Conservation (phyloP, 2,113 vertebrate genomes). For the Dromaius novaehollandiae region DNA sequence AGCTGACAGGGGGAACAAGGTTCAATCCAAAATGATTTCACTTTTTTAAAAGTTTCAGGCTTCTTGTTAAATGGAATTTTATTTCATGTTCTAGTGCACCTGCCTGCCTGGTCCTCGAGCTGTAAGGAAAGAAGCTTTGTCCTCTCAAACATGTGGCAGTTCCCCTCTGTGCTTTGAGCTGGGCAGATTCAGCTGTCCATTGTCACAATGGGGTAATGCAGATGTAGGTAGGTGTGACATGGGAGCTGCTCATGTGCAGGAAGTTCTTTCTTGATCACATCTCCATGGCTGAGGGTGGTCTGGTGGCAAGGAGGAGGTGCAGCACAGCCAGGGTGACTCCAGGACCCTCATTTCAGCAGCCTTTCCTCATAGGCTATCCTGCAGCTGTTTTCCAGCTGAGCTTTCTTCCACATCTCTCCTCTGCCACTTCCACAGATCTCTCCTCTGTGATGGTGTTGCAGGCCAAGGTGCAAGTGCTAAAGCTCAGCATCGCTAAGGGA, state of each 20-base stretch:
- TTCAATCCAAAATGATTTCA: neutral
- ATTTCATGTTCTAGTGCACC: neutral
- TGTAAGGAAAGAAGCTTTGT: neutral
- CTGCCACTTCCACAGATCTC: neutral
- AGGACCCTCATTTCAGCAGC: neutral
- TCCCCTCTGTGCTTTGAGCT: neutral
- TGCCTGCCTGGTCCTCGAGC: rapidly evolving
- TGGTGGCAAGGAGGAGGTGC: neutral
- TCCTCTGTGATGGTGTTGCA: neutral
- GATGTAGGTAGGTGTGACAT: neutral
- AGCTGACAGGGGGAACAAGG: neutral
- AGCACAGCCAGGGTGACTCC: neutral
- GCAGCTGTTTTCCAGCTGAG: neutral
- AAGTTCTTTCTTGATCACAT: neutral
- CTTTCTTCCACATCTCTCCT: neutral
- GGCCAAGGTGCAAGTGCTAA: neutral
- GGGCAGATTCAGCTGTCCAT: rapidly evolving
- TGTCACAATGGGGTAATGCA: rapidly evolving
- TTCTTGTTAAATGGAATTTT: neutral
- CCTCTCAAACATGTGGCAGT: neutral
- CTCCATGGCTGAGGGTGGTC: neutral
- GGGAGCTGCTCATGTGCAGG: neutral
- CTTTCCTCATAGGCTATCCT: neutral
- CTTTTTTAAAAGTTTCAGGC: neutral
- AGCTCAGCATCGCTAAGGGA: neutral